Evolutionary conservation across 2,113 vertebrate species (phyloP).

Genomic region (Pomatorhinus ruficollis): DNA sequence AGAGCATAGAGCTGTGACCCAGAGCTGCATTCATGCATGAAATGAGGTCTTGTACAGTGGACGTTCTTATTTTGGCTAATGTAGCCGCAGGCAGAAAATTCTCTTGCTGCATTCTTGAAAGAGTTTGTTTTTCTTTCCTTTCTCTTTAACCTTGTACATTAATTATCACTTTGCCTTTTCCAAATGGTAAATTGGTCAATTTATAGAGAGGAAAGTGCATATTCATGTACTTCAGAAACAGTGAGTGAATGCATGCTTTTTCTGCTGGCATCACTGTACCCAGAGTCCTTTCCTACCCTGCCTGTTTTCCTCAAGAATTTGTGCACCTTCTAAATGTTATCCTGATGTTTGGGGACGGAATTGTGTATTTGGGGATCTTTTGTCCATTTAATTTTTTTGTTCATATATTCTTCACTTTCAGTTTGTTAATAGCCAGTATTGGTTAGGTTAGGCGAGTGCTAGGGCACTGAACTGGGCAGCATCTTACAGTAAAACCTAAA

Average conservation of each 20-base stretch:
- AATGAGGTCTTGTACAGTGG: slow-evolving; percentile 39
- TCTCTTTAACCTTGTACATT: slow-evolving; percentile 27
- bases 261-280: not conserved
- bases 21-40: slow-evolving; percentile 41
- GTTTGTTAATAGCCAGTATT: not conserved
- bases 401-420: not conserved
- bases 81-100: slow-evolving; percentile 34
- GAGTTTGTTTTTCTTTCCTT: not conserved
- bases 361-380: not conserved
- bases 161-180: slow-evolving; percentile 33
- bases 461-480: not conserved
- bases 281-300: not conserved
- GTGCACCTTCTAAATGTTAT: not conserved
- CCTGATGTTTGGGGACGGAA: not conserved
- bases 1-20: not conserved
- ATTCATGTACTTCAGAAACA: slow-evolving; percentile 1
- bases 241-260: not conserved
- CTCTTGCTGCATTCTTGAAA: slow-evolving; percentile 33
- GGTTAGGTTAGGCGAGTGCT: not conserved
- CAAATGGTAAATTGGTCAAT: not conserved
- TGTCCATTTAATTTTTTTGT: not conserved
- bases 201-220: slow-evolving; percentile 3
- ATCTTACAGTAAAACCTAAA: not conserved
- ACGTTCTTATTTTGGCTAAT: slow-evolving; percentile 39
- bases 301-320: not conserved